Conservation (phyloP, 30 jellyfish, hydroid and myxozoan genomes). For the Cassiopea andromeda region DNA sequence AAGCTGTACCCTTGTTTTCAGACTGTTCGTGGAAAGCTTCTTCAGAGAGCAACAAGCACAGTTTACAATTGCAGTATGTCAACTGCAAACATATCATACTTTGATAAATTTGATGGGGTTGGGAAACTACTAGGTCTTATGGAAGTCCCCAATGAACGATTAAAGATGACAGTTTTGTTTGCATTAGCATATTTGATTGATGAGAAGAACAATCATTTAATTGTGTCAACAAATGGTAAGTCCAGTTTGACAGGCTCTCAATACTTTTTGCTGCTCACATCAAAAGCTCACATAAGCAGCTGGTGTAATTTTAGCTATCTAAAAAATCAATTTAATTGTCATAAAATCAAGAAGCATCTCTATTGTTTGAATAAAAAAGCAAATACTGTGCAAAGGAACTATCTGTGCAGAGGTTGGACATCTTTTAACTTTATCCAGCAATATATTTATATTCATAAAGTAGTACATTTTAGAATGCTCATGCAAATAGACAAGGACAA, state of each 20-base stretch:
- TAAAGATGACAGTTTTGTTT: slow-evolving; percentile 51
- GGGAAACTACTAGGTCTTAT: slow-evolving; percentile 18
- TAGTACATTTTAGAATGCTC: no score
- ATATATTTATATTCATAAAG: no score
- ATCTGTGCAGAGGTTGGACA: no score
- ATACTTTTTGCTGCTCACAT: background rate
- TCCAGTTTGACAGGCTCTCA: background rate
- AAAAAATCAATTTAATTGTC: no score
- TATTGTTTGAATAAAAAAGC: no score
- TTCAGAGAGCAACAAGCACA: background rate
- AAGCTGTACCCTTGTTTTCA: slow-evolving; percentile 2
- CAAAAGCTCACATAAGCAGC: background rate
- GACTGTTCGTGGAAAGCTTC: slow-evolving; percentile 48
- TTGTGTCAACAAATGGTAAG: slow-evolving; percentile 70
- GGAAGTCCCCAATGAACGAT: slow-evolving; percentile 39
- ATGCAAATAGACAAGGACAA: no score
- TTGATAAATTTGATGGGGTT: slow-evolving; percentile 38
- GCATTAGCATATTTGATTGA: slow-evolving; percentile 70
- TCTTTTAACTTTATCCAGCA: no score
- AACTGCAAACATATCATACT: slow-evolving; percentile 18
- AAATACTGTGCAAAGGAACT: no score
- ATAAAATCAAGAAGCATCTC: no score
- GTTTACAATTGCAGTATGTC: slow-evolving; percentile 58
- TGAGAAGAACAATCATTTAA: slow-evolving; percentile 73
- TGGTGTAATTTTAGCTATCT: background rate